These are phyloP conservation scores for Cepaea nemoralis DNA, from an alignment of 1,140 invertebrate genomes.

Conservation along the genomic window DNA sequence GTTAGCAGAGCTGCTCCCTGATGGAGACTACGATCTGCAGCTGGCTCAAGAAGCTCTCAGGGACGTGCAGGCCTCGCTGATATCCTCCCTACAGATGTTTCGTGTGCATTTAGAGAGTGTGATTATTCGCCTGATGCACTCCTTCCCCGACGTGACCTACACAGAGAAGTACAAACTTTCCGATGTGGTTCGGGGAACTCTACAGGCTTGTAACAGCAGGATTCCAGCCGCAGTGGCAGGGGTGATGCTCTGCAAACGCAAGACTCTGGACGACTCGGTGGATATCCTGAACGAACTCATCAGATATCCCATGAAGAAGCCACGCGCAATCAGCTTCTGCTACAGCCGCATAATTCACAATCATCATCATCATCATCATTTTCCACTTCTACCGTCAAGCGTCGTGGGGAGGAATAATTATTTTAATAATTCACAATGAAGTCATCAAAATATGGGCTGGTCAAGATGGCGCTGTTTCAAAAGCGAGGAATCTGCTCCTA, in stretches of 20 bases:
- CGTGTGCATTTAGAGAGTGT: constrained; percentile 87
- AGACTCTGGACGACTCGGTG: neutral
- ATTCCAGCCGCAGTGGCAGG: neutral
- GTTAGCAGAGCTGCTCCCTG: constrained; percentile 90
- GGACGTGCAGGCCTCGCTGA: constrained; percentile 90
- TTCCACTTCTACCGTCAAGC: too few relatives aligned
- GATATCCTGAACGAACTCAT: neutral
- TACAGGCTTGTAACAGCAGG: neutral
- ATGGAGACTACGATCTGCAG: constrained; percentile 92
- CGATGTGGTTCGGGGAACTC: neutral
- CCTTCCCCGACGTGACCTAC: neutral
- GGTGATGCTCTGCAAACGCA: neutral
- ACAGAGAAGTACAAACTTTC: neutral
- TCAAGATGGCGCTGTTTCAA: neutral
- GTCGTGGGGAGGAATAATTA: too few relatives aligned
- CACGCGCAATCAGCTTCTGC: constrained; percentile 15
- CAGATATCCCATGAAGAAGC: constrained; percentile 14
- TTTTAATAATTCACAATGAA: too few relatives aligned
- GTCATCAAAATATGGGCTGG: constrained; percentile 9
- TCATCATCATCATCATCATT: too few relatives aligned
- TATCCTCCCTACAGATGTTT: constrained; percentile 96
- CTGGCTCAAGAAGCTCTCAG: constrained; percentile 80
- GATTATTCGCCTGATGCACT: neutral
- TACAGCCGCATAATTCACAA: constrained; percentile 12
- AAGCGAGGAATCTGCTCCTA: neutral